Percentiles rank a stretch among this genome's conserved stretches.
Conservation (phyloP, 2,797 vertebrate species). For the Rhabdophis nuchalis region DNA sequence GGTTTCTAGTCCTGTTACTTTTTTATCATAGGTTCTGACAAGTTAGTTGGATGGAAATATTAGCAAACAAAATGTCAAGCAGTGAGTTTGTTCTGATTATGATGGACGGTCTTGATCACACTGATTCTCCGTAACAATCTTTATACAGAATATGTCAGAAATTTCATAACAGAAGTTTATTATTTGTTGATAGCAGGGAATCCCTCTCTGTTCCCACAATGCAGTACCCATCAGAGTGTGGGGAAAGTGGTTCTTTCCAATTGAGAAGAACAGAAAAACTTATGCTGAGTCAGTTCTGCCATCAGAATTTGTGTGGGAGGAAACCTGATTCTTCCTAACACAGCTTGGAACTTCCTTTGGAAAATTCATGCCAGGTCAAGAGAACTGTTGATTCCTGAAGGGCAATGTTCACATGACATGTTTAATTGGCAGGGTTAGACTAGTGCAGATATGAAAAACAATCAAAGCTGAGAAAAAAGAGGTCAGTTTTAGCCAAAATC, state of each 20-base stretch:
- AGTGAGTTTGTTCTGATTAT: not conserved
- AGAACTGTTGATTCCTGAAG: not conserved
- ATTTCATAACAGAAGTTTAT: not conserved
- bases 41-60: not conserved
- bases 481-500: not conserved
- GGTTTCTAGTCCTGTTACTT: not conserved
- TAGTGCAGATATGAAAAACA: not conserved
- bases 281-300: not conserved
- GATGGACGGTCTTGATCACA: not conserved
- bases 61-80: not conserved
- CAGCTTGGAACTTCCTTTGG: not conserved
- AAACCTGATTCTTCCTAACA: not conserved
- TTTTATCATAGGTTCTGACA: not conserved
- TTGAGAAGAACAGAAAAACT: not conserved
- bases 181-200: not conserved
- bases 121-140: not conserved
- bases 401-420: not conserved
- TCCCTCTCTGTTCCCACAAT: not conserved
- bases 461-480: not conserved
- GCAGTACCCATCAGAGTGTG: not conserved
- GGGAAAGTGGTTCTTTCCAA: not conserved
- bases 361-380: not conserved
- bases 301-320: not conserved
- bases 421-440: not conserved
- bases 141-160: not conserved